Evolutionary conservation across 1,140 invertebrate species (phyloP), one percentile per base, ranked within the genome.

Genomic region (Drosophila sucinea): DNA sequence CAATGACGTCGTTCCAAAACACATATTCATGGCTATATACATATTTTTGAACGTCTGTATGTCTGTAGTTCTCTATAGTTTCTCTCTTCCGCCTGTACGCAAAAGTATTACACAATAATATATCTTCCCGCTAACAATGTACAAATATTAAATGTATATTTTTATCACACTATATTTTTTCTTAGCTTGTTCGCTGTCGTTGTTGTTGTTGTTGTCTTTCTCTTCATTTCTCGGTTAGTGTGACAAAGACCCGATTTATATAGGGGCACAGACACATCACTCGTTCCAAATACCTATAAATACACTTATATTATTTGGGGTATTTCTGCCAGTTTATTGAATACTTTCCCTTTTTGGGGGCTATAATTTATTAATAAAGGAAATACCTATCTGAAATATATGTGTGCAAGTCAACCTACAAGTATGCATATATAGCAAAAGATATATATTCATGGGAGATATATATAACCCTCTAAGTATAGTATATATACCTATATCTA

Each of bases 81-180:
- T 29, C 58, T 8, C 60, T 65, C 54, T 8, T 10, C 35, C 10
- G 35, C 35, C 35, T 38, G 35, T 38, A 38, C 35, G 35, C 35
- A 38, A 63, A 35, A 68, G 23, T n/a, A 63, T 87, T 87, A 80
- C 83, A 87, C 83, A 87, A 87, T 51, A 51, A 51, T 87, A 89
- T 89, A 80, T 87, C 83, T 87, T 87, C 77, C 83, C 73, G 80
- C 83, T 87, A 87, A 87, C 83, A 87, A 87, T 87, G 84, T 83
- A 87, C 83, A 87, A 87, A 87, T 87, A 87, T 87, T 79, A 87
- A 89, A 87, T 86, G 83, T 87, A 89, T 87, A 87, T 87, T 87
- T 87, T 87, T 87, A 87, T 87, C 84, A 87, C 83, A 87, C 84
- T 86, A 77, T 86, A 65, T 51, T 51, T 51, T 51, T 23, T 51